Percentiles rank a stretch among this genome's conserved stretches.
Conservation (phyloP, 2,888 invertebrate species). For the Lingula anatina region DNA sequence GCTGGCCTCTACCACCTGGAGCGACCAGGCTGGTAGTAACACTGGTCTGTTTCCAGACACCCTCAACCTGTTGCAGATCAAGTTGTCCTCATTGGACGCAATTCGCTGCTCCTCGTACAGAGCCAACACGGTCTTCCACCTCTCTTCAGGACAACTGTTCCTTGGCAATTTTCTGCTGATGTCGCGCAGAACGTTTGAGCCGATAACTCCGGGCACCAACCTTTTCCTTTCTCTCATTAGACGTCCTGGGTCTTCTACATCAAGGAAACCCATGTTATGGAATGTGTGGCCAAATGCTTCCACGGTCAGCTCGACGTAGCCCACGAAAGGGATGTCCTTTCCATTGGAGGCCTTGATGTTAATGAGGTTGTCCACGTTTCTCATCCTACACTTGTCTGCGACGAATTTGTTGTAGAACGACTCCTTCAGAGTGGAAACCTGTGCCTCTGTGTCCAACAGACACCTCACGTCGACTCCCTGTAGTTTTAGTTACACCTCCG, state of each 20-base stretch:
- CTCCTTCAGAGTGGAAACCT: not conserved
- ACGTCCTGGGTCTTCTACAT: too few species aligned
- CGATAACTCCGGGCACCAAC: too few species aligned
- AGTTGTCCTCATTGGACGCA: not conserved
- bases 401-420: not conserved
- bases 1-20: too few species aligned
- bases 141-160: too few species aligned
- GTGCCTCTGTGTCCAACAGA: conserved; percentile 2
- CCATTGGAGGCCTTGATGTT: not conserved
- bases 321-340: not conserved
- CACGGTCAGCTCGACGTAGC: not conserved
- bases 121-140: conserved; percentile 1
- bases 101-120: not conserved
- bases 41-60: not conserved
- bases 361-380: not conserved
- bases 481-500: too few species aligned
- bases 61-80: too few species aligned
- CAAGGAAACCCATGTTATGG: too few species aligned
- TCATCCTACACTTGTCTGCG: not conserved
- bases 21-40: too few species aligned
- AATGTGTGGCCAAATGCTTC: not conserved
- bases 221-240: too few species aligned
- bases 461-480: not conserved
- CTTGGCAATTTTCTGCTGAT: too few species aligned
- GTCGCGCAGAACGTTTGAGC: too few species aligned